Conservation (phyloP, 2,797 vertebrate species). For the Chromobotia macracanthus region DNA sequence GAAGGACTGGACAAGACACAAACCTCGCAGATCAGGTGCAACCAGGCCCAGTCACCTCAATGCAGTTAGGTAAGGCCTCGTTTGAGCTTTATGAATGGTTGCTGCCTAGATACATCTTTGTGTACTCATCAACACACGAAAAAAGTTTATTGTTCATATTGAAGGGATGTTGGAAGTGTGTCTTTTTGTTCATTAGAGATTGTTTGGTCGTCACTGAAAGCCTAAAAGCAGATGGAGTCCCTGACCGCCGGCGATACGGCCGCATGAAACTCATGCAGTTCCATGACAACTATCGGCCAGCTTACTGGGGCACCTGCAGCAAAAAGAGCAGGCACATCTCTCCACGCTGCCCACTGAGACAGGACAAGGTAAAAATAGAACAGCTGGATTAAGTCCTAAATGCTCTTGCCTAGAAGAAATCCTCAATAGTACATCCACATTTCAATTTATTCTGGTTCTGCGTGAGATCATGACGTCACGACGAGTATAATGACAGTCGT, state of each 20-base stretch:
- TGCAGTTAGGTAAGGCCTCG: conserved; percentile 63
- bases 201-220: conserved; percentile 75
- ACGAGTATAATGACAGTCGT: no score
- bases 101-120: background rate
- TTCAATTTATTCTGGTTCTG: no score
- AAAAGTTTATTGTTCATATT: background rate
- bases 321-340: conserved; percentile 80
- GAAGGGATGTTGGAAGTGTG: background rate
- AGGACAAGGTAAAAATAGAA: conserved; percentile 81
- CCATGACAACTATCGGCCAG: conserved; percentile 92
- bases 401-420: no score
- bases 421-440: no score
- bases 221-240: conserved; percentile 71
- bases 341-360: conserved; percentile 83
- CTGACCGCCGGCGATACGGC: conserved; percentile 83
- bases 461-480: no score
- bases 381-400: background rate
- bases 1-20: conserved; percentile 80
- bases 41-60: conserved; percentile 68
- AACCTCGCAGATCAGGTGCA: conserved; percentile 79
- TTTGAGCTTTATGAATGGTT: background rate
- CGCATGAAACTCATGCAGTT: conserved; percentile 96
- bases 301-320: conserved; percentile 97
- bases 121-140: background rate
- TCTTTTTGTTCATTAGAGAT: conserved; percentile 70